phyloP scores from a whole-genome alignment of 2,888 invertebrate species.

The Habrosyne pyritoides region DNA sequence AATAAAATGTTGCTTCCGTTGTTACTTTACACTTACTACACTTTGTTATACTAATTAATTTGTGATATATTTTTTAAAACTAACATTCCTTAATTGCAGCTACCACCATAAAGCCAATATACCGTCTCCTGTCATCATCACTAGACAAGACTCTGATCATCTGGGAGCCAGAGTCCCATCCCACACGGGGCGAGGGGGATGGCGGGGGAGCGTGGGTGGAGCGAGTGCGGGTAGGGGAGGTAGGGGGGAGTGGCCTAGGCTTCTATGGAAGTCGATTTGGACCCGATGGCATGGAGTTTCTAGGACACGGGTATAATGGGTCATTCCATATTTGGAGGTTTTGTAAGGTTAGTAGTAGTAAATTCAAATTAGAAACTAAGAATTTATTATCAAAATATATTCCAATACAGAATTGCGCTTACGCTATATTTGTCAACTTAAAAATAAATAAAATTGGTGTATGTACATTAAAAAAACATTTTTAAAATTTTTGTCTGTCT shows the following conservation, averaged over 20 bases:
- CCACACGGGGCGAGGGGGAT: conserved; percentile 13
- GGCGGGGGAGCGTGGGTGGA: conserved; percentile 90
- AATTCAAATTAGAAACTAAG: too few species aligned
- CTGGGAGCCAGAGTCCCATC: conserved; percentile 87
- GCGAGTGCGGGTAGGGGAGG: conserved; percentile 92
- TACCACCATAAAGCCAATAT: conserved; percentile 44
- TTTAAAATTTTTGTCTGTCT: too few species aligned
- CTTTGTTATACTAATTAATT: too few species aligned
- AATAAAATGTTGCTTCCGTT: too few species aligned
- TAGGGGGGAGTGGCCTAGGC: conserved; percentile 97
- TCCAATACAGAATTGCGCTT: too few species aligned
- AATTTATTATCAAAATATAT: too few species aligned
- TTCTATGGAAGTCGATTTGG: conserved; percentile 95
- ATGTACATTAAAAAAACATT: too few species aligned
- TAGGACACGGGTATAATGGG: conserved; percentile 96
- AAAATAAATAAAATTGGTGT: too few species aligned
- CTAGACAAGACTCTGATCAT: conserved; percentile 96
- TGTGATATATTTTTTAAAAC: too few species aligned
- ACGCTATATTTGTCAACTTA: too few species aligned
- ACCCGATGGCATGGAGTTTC: conserved; percentile 86
- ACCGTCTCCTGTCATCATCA: conserved; percentile 91
- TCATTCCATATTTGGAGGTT: conserved; percentile 94
- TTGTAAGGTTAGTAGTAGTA: conserved; percentile 57
- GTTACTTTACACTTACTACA: too few species aligned
- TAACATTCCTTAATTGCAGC: too few species aligned